Evolutionary conservation across 2,113 vertebrate species (phyloP).

Genomic region (Coreoperca whiteheadi): DNA sequence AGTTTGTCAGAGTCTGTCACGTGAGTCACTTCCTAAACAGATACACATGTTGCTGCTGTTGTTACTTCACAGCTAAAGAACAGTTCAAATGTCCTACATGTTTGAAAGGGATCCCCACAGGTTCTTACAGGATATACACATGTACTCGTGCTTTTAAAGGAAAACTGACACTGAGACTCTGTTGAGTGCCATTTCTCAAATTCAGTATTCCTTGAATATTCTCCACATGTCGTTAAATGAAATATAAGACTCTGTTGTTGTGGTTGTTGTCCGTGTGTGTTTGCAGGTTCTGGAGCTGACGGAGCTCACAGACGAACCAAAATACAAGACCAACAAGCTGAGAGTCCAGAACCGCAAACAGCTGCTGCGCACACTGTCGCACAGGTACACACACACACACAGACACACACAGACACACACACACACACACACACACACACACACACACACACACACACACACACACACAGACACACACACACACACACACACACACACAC

Average conservation of each 20-base stretch:
- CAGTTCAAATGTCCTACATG: no score
- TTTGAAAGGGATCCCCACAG: no score
- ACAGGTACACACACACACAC: slow-evolving; percentile 80
- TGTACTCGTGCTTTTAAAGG: no score
- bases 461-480: no score
- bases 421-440: no score
- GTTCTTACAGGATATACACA: no score
- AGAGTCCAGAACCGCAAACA: slow-evolving; percentile 90
- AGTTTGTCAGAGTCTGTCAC: slow-evolving; percentile 91
- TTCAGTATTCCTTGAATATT: no score
- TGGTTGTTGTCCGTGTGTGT: neutral
- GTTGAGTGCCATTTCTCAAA: no score
- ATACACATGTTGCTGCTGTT: neutral
- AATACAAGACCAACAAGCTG: slow-evolving; percentile 90
- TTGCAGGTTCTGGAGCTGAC: slow-evolving; percentile 88
- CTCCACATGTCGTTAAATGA: neutral
- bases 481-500: no score
- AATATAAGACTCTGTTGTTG: neutral
- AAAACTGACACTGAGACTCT: no score
- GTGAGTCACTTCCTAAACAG: slow-evolving; percentile 74
- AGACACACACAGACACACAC: slow-evolving; percentile 30
- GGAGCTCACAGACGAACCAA: slow-evolving; percentile 83
- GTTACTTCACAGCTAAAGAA: no score
- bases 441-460: no score
- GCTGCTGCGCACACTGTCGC: slow-evolving; percentile 86